Evolutionary conservation across 2,113 vertebrate species (phyloP).

Genomic region (Epinephelus lanceolatus): DNA sequence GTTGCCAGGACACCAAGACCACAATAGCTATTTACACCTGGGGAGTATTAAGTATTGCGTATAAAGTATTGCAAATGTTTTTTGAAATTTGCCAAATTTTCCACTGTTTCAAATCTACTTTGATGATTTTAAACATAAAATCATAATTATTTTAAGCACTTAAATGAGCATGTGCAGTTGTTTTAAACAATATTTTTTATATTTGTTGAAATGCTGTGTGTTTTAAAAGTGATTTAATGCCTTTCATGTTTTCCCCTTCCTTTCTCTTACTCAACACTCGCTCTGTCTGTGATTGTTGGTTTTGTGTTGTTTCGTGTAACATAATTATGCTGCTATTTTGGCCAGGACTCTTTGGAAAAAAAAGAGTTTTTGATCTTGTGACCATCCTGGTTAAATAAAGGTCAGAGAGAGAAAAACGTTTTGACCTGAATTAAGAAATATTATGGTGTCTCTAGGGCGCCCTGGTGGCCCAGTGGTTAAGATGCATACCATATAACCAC

Average conservation of each 20-base stretch:
- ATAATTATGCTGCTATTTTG: constrained; percentile 50
- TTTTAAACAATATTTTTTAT: not conserved
- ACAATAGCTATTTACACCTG: no score
- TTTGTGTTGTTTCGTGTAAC: constrained; percentile 16
- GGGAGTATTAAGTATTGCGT: no score
- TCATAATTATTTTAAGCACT: no score
- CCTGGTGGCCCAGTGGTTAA: constrained; percentile 46
- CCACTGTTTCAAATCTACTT: not conserved
- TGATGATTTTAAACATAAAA: not conserved
- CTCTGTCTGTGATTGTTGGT: constrained; percentile 12
- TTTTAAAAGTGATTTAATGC: not conserved
- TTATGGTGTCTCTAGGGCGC: constrained; percentile 43
- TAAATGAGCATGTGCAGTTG: no score
- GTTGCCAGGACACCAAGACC: no score
- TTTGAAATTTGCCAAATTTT: not conserved
- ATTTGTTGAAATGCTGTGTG: not conserved
- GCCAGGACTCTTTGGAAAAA: constrained; percentile 29
- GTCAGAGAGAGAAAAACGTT: constrained; percentile 51
- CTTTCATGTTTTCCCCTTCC: not conserved
- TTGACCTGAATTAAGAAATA: constrained; percentile 54
- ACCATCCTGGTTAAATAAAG: constrained; percentile 52
- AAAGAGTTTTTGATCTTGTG: constrained; percentile 45
- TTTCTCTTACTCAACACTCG: constrained; percentile 1
- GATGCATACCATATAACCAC: constrained; percentile 42
- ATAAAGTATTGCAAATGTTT: not conserved